phyloP scores from a whole-genome alignment of 2,888 invertebrate genomes.

The Plagiodera versicolora region DNA sequence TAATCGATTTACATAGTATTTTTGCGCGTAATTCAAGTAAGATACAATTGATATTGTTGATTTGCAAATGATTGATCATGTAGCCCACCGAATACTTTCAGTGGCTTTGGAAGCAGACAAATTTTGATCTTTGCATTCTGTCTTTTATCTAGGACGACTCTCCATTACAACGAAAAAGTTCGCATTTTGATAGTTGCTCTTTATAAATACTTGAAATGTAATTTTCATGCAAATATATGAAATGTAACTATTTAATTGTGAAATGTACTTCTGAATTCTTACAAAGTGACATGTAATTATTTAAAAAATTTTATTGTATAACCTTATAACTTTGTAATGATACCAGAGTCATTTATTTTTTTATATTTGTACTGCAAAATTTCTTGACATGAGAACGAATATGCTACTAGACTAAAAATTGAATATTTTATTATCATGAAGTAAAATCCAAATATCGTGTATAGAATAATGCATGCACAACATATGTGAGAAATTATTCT shows the following conservation, averaged over 20 bases:
- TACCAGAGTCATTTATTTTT: constrained; percentile 32
- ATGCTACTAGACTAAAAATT: no score
- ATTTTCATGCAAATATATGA: constrained; percentile 36
- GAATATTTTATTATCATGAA: no score
- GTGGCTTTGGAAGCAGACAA: constrained; percentile 45
- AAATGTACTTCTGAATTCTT: constrained; percentile 37
- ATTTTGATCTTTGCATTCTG: constrained; percentile 49
- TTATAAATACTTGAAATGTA: constrained; percentile 36
- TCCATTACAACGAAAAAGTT: constrained; percentile 39
- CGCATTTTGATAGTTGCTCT: constrained; percentile 24
- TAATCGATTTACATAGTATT: no score
- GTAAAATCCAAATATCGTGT: no score
- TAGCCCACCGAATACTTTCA: constrained; percentile 42
- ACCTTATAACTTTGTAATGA: constrained; percentile 25
- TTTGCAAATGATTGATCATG: constrained; percentile 34
- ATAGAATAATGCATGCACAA: no score
- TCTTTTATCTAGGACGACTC: constrained; percentile 50
- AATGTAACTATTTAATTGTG: constrained; percentile 37
- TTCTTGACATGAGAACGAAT: constrained; percentile 52
- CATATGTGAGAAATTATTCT: no score
- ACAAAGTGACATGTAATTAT: constrained; percentile 45
- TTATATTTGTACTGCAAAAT: constrained; percentile 51
- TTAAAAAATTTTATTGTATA: constrained; percentile 38
- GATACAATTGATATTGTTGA: constrained; percentile 6
- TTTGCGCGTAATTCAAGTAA: constrained; percentile 8